Percentiles rank a stretch among this genome's conserved stretches.
phyloP scores from a whole-genome alignment of 2,888 invertebrate species.

The Melanophora roralis region DNA sequence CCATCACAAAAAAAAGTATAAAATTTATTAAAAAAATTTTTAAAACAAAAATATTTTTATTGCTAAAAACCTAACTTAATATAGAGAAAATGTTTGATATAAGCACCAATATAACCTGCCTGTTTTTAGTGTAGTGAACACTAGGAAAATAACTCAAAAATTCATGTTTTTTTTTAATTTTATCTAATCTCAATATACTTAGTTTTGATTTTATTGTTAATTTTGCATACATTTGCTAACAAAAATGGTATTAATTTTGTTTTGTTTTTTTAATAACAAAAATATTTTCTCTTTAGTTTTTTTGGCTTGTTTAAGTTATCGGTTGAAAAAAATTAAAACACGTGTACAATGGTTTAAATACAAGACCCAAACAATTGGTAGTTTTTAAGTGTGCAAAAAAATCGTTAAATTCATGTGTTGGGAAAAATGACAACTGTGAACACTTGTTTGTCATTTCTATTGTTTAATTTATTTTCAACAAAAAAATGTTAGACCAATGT shows the following conservation, averaged over 20 bases:
- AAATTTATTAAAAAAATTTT: no score
- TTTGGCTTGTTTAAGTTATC: background rate
- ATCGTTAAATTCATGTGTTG: background rate
- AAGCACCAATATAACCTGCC: background rate
- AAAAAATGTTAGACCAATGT: background rate
- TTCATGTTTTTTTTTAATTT: background rate
- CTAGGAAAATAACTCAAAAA: background rate
- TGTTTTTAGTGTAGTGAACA: background rate
- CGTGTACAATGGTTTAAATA: background rate
- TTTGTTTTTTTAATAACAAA: background rate
- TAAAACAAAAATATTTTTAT: no score
- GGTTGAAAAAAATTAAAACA: background rate
- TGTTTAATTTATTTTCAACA: slow-evolving; percentile 5
- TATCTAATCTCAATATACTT: slow-evolving; percentile 27
- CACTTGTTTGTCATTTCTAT: slow-evolving; percentile 52
- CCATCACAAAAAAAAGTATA: no score
- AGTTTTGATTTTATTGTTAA: slow-evolving; percentile 5
- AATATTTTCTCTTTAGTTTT: background rate
- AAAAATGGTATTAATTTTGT: background rate
- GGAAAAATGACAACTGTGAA: slow-evolving; percentile 45
- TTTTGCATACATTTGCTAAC: slow-evolving; percentile 41
- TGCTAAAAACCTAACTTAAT: no score
- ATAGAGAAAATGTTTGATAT: no score
- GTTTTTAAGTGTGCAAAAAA: background rate
- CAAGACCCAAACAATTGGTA: background rate